Conservation (phyloP, 2,888 invertebrate genomes). For the Drosophila mulleri region DNA sequence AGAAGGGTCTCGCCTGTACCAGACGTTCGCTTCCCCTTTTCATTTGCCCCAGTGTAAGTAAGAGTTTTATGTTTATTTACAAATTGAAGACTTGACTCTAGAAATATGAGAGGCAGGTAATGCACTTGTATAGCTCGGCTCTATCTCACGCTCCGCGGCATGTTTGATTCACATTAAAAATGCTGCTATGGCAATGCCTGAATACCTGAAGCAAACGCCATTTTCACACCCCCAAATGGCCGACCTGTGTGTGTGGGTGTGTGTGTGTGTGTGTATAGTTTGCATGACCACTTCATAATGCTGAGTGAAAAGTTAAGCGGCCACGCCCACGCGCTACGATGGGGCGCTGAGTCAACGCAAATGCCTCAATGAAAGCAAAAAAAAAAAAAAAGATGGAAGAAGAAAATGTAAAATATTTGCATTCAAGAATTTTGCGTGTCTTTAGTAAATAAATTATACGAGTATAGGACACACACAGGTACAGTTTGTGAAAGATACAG, state of each 20-base stretch:
- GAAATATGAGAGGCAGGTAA: neutral
- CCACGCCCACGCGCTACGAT: constrained; percentile 60
- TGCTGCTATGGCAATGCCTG: constrained; percentile 18
- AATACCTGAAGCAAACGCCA: constrained; percentile 38
- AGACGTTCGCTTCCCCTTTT: too few species aligned
- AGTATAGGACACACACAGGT: constrained; percentile 48
- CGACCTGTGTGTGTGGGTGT: neutral
- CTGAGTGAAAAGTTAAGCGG: constrained; percentile 70
- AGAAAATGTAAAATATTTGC: constrained; percentile 62
- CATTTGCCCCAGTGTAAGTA: too few species aligned
- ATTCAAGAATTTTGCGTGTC: constrained; percentile 81
- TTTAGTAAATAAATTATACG: constrained; percentile 78
- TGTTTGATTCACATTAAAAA: constrained; percentile 9
- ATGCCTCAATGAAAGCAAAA: constrained; percentile 43
- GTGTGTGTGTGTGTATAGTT: constrained; percentile 37
- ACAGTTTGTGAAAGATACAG: neutral
- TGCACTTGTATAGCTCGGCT: neutral
- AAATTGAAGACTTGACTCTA: neutral
- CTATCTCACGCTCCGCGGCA: neutral
- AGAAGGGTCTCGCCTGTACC: too few species aligned
- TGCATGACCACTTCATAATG: constrained; percentile 67
- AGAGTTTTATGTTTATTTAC: neutral
- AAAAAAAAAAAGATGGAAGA: constrained; percentile 16
- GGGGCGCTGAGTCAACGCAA: constrained; percentile 66
- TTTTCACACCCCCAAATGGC: constrained; percentile 46